A percentile compares a stretch with the other conserved stretches of the same genome.
Evolutionary conservation across 37 sponge, comb jelly and placozoan genomes (phyloP).

Genomic region (Chondrosia reniformis): DNA sequence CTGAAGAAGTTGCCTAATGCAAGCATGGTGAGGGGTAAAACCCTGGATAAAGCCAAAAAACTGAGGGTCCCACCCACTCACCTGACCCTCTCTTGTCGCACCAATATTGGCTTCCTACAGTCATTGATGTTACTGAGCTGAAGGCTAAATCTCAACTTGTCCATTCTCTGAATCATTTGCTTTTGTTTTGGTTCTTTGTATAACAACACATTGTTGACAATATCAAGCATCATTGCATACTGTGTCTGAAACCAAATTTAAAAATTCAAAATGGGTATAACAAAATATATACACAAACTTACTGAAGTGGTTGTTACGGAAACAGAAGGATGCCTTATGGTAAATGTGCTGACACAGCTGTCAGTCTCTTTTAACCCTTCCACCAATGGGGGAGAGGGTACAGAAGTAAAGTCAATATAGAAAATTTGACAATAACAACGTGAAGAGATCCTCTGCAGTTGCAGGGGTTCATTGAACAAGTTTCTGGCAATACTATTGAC

Average conservation of each 20-base stretch:
- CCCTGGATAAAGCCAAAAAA: no score
- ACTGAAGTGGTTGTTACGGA: slow-evolving; percentile 81
- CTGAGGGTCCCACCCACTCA: no score
- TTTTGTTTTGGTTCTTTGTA: slow-evolving; percentile 83
- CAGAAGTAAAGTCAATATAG: slow-evolving; percentile 38
- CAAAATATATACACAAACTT: slow-evolving; percentile 3
- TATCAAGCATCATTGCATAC: slow-evolving; percentile 78
- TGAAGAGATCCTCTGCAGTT: slow-evolving; percentile 78
- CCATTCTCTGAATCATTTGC: slow-evolving; percentile 54
- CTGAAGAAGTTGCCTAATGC: slow-evolving; percentile 49
- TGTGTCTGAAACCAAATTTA: slow-evolving; percentile 42
- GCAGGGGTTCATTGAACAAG: not conserved
- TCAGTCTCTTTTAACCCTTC: not conserved
- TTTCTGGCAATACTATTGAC: slow-evolving; percentile 18
- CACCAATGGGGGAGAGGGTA: not conserved
- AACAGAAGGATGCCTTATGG: slow-evolving; percentile 66
- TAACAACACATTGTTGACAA: slow-evolving; percentile 83
- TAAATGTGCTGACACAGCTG: slow-evolving; percentile 71
- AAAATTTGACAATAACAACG: slow-evolving; percentile 79
- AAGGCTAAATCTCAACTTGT: slow-evolving; percentile 66
- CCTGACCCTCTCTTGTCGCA: slow-evolving; percentile 68
- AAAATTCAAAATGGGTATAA: not conserved
- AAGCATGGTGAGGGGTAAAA: no score
- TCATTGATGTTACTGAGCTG: slow-evolving; percentile 71
- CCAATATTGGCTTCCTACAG: slow-evolving; percentile 46